Evolutionary conservation across 1,140 invertebrate genomes (phyloP).

Genomic region (Armadillidium nasatum): DNA sequence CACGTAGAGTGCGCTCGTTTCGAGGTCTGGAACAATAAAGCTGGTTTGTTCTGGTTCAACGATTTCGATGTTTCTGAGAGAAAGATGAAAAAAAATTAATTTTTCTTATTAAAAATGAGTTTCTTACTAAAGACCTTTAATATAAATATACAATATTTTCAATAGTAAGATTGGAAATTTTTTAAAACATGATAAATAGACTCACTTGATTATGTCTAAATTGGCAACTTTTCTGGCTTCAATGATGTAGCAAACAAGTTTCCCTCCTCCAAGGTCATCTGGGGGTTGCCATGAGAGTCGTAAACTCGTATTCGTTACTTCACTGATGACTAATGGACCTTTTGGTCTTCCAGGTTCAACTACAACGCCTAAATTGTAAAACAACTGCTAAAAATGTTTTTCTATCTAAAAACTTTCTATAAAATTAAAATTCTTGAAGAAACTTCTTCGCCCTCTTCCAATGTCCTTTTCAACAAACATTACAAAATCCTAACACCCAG

Average conservation of each 20-base stretch:
- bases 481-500: too few species aligned
- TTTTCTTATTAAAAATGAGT: too few species aligned
- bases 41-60: conserved; percentile 35
- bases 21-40: conserved; percentile 50
- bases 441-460: too few species aligned
- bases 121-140: too few species aligned
- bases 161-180: too few species aligned
- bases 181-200: neutral
- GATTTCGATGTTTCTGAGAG: conserved; percentile 32
- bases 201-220: conserved; percentile 42
- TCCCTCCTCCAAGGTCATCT: conserved; percentile 86
- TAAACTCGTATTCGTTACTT: conserved; percentile 71
- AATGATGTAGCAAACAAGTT: conserved; percentile 72
- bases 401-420: neutral
- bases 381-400: neutral
- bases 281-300: conserved; percentile 88
- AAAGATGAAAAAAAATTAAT: too few species aligned
- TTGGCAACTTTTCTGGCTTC: conserved; percentile 52
- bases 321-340: conserved; percentile 78
- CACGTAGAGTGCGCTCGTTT: conserved; percentile 55
- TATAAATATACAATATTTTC: too few species aligned
- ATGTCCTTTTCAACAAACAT: too few species aligned
- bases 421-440: too few species aligned
- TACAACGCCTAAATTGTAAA: conserved; percentile 57
- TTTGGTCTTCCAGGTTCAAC: conserved; percentile 82